phyloP scores from a whole-genome alignment of 2,113 vertebrate species.

The Chionomys nivalis region DNA sequence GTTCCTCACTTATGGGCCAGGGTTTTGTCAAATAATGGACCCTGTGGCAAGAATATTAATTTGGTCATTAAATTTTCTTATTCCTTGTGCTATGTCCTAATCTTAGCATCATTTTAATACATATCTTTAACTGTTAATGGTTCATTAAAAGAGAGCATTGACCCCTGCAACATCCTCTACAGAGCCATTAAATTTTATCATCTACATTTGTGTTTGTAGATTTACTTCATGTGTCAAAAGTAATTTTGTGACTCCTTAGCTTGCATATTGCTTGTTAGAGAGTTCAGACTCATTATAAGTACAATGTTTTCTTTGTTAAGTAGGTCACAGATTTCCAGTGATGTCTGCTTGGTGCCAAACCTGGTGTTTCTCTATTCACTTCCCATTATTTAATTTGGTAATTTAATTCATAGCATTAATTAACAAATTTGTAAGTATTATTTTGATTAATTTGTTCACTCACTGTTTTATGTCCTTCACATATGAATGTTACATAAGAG shows the following conservation, averaged over 20 bases:
- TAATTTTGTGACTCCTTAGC: conserved; percentile 54
- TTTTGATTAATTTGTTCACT: neutral
- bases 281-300: conserved; percentile 65
- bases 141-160: conserved; percentile 22
- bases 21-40: conserved; percentile 27
- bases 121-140: conserved; percentile 41
- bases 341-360: neutral
- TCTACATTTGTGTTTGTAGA: conserved; percentile 61
- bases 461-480: neutral
- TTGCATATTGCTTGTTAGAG: conserved; percentile 35
- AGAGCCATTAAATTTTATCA: conserved; percentile 33
- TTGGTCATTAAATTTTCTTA: conserved; percentile 29
- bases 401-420: neutral
- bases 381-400: conserved; percentile 9
- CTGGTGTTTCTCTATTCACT: neutral
- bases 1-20: neutral
- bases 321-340: conserved; percentile 50
- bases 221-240: conserved; percentile 48
- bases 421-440: neutral
- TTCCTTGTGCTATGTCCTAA: conserved; percentile 13
- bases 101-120: conserved; percentile 37
- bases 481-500: neutral
- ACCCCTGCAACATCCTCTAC: conserved; percentile 20
- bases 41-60: conserved; percentile 27
- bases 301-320: conserved; percentile 46